phyloP scores from a whole-genome alignment of 2,113 vertebrate species.

The Petromus typicus region DNA sequence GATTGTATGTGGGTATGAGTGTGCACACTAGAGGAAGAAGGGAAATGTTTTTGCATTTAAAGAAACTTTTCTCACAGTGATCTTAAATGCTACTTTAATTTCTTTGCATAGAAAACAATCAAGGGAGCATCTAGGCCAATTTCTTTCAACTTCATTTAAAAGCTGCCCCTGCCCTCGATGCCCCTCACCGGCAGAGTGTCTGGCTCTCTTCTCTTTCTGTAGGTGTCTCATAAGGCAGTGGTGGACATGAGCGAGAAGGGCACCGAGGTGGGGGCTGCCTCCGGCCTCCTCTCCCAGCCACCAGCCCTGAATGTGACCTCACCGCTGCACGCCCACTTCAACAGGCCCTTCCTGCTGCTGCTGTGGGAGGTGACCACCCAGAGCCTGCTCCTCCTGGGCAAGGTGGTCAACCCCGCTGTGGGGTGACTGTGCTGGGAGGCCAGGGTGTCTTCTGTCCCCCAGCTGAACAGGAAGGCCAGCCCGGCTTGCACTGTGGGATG shows the following conservation, averaged over 20 bases:
- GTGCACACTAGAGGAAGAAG: not conserved
- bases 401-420: slow-evolving; percentile 88
- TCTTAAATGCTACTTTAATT: not conserved
- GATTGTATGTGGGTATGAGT: not conserved
- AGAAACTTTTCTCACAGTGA: not conserved
- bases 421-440: not conserved
- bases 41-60: not conserved
- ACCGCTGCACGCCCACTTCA: not conserved
- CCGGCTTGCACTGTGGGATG: rapidly evolving
- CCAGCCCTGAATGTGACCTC: not conserved
- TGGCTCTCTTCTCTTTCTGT: not conserved
- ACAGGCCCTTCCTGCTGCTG: slow-evolving; percentile 90
- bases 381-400: slow-evolving; percentile 91
- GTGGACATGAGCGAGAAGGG: slow-evolving; percentile 93
- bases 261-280: slow-evolving; percentile 88
- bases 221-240: slow-evolving; percentile 87
- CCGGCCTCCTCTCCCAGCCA: slow-evolving; percentile 79
- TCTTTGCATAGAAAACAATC: not conserved
- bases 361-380: slow-evolving; percentile 86
- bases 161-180: not conserved
- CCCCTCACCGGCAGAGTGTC: rapidly evolving
- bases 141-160: not conserved
- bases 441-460: rapidly evolving
- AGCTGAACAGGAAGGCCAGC: not conserved
- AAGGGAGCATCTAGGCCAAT: not conserved